Evolutionary conservation across 2,113 vertebrate species (phyloP), one percentile per base, ranked within the genome.

Genomic region (Leptobrachium leishanense): DNA sequence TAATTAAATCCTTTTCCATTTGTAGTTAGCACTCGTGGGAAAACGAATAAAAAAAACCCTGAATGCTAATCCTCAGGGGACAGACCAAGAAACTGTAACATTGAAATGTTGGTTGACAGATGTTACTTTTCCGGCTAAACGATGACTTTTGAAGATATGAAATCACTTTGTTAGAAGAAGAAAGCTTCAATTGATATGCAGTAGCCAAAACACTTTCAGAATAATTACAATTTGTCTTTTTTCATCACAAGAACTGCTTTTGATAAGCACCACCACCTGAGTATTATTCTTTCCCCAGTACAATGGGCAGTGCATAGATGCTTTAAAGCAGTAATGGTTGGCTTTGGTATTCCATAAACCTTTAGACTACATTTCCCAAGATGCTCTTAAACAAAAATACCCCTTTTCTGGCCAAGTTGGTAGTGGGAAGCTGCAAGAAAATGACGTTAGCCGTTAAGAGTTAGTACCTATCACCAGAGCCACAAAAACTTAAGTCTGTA

Each of bases 1-100:
- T 74, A 74, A 80, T 80, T 68, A 80, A 80, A 73, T 71, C 31
- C n/a, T 68, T 80, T 68, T 57, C 74, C 71, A 80, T 80, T 73
- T 54, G 43, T 74, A 74, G 40, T 11, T 44, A n/a, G 50, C 68
- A 67, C 71, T 80, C 77, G 59, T 80, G 77, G 73, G 77, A 54
- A 80, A 67, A 68, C 64, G 42, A 40, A 63, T 74, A 68, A 68
- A 80, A 71, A 68, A 80, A 65, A n/a, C 68, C 77, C 59, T 68
- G 64, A 73, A 80, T 42, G 31, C 40, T 68, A 80, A 68, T 80
- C 71, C 77, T 68, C 71, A 46, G 5, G 66, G 68, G 63, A 65
- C 71, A 65, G 42, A 41, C 66, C 55, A 80, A 68, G 77, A 80
- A 43, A 74, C 64, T 59, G 77, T 62, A 46, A 20, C 66, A 63